Evolutionary conservation across 53 echinoderm and acorn worm species (phyloP), one percentile per base, ranked within the genome.

Genomic region (Apostichopus leukothele): DNA sequence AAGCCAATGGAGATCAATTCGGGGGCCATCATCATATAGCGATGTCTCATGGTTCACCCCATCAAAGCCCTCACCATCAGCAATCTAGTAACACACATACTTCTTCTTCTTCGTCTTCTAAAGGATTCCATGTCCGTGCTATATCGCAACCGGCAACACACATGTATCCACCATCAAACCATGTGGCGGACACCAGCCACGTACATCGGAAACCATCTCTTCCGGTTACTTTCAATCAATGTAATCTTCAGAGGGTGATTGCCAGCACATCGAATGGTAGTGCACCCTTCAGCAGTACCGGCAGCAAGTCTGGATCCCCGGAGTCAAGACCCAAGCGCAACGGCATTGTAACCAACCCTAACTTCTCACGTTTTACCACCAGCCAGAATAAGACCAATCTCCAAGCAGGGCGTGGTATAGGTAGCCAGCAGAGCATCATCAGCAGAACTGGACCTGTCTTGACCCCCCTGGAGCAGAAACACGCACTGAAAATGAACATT

Each of bases 311-410:
- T 7, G 93, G 92, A 18, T 99, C 99, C 1, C 99, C 99, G 6
- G 99, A 96, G 51, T 84, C 91, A 52, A 94, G 85, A 78, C 75
- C 89, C 8, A 88, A 81, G n/a, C 93, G 95, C 67, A 96, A 88
- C 67, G 94, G 96, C 19, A 99, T 99, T 75, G 91, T 92, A 22
- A 99, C 99, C 89, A 99, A 99, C 83, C 99, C 99, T 75, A 99
- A 99, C 90, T 96, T 89, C 76, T 88, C 93, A 75, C 68, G 91
- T 14, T 91, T 91, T 67, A 92, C 88, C 21, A 92, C 94, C 78
- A 79, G 84, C 52, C 91, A 93, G 55, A 93, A 92, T 76, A 95
- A 94, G 86, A 91, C 90, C 67, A 91, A 94, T 60, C 66, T 99
- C 57, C 94, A 90, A 74, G 92, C 89, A 22, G 93, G 93, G 73